Evolutionary conservation across 2,113 vertebrate species (phyloP).

Genomic region (Amphiprion percula): DNA sequence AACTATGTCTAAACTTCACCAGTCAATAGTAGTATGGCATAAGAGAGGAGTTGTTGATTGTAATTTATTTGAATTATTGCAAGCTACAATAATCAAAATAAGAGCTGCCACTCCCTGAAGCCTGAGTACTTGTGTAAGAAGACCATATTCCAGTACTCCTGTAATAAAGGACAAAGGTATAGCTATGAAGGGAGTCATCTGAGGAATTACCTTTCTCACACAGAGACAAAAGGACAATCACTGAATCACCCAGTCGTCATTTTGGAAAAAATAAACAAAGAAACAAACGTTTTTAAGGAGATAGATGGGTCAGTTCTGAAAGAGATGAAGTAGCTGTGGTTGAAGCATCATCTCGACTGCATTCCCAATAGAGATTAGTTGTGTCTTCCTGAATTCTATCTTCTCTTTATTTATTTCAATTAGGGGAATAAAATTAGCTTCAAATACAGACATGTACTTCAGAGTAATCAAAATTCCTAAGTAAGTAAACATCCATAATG

Average conservation of each 20-base stretch:
- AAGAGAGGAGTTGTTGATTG: too few relatives aligned
- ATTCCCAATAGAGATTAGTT: background rate
- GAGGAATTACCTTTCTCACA: too few relatives aligned
- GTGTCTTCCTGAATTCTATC: background rate
- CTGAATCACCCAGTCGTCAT: background rate
- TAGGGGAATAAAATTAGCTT: slow-evolving; percentile 10
- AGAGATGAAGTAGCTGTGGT: slow-evolving; percentile 8
- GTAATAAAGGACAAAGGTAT: too few relatives aligned
- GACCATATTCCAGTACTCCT: too few relatives aligned
- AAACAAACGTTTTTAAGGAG: background rate
- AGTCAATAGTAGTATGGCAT: too few relatives aligned
- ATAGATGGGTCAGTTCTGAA: background rate
- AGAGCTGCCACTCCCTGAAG: too few relatives aligned
- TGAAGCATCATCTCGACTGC: slow-evolving; percentile 3
- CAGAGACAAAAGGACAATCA: background rate
- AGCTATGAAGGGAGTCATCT: too few relatives aligned
- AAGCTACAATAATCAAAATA: too few relatives aligned
- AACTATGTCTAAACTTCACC: too few relatives aligned
- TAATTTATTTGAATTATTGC: too few relatives aligned
- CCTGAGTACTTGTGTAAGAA: too few relatives aligned
- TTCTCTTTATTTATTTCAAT: background rate
- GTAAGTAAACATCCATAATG: background rate
- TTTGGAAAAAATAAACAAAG: background rate
- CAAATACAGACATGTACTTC: background rate
- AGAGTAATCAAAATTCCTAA: background rate